Base-by-base conservation (phyloP, 2,113 vertebrate species). In the Catharus minimus region DNA sequence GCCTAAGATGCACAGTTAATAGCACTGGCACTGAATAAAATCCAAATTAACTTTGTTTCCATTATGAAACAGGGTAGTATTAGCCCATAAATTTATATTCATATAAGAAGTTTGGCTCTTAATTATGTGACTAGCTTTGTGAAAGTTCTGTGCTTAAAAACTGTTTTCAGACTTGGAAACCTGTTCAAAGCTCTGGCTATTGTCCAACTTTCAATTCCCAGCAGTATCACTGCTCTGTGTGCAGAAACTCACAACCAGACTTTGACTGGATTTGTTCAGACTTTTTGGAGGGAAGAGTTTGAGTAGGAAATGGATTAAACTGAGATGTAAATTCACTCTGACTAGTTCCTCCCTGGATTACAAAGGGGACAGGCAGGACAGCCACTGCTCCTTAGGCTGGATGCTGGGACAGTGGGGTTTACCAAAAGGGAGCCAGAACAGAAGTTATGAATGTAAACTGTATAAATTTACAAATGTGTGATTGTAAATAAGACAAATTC, bases 1-100 rank as follows among this genome's bases (percentile, higher is more conserved):
- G 78, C 78, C 39, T 7, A 69, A 92, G 58, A 85, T 68, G 39
- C 74, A 65, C 8, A 64, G 47, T 79, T 94, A 88, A 77, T 87
- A 82, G 89, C 55, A 47, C 60, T 58, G 82, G 79, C 49, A 26
- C 49, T 33, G 73, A 77, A 60, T 64, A 86, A 90, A 88, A 77
- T 36, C 20, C 50, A 58, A 79, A 61, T 72, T 78, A 69, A 53
- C 69, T 93, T 81, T 86, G 77, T 67, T 94, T 95, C 53, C 41
- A 11, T 93, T 90, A 75, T 53, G 77, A 67, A 92, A 60, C 32
- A 18, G 18, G 39, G 83, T 62, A 41, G 15, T 56, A 47, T 39
- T 77, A 83, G 49, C 53, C 28, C 41, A 53, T 56, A 74, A 49
- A 88, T 75, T 88, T 86, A 41, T 58, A 72, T 78, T 82, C 27